Percentiles rank a stretch among this genome's conserved stretches.
Conservation (phyloP, 2,888 invertebrate species). For the Drosophila flavopinicola region DNA sequence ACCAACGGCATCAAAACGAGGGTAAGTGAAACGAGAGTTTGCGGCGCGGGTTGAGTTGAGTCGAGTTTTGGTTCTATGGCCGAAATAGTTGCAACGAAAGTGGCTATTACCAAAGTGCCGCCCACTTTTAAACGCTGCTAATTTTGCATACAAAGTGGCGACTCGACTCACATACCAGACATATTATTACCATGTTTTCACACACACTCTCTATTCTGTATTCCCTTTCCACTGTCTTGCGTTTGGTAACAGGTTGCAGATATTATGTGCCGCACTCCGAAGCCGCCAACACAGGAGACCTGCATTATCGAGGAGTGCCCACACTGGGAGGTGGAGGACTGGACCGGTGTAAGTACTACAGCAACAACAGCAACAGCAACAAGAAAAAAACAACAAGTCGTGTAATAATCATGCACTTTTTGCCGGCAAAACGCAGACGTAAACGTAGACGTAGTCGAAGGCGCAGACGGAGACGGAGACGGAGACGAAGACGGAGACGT, state of each 20-base stretch:
- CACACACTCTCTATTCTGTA: conserved; percentile 35
- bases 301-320: conserved; percentile 95
- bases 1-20: conserved; percentile 91
- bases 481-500: too few relatives aligned
- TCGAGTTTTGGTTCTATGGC: conserved; percentile 19
- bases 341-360: conserved; percentile 93
- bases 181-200: conserved; percentile 66
- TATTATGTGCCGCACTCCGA: conserved; percentile 90
- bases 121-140: conserved; percentile 56
- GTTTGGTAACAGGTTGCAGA: conserved; percentile 88
- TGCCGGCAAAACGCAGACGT: conserved; percentile 39
- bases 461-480: background rate
- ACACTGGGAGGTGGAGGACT: conserved; percentile 93
- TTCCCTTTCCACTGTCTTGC: background rate
- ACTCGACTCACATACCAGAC: conserved; percentile 19
- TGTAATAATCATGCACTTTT: conserved; percentile 68
- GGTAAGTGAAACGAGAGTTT: conserved; percentile 84
- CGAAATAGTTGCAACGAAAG: conserved; percentile 48
- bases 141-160: conserved; percentile 64
- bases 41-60: conserved; percentile 4
- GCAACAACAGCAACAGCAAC: conserved; percentile 16
- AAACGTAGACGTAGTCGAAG: conserved; percentile 16
- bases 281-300: conserved; percentile 91
- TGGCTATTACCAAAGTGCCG: conserved; percentile 57
- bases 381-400: conserved; percentile 36